Conservation (phyloP, 2,113 vertebrate genomes). For the Lycocorax pyrrhopterus region DNA sequence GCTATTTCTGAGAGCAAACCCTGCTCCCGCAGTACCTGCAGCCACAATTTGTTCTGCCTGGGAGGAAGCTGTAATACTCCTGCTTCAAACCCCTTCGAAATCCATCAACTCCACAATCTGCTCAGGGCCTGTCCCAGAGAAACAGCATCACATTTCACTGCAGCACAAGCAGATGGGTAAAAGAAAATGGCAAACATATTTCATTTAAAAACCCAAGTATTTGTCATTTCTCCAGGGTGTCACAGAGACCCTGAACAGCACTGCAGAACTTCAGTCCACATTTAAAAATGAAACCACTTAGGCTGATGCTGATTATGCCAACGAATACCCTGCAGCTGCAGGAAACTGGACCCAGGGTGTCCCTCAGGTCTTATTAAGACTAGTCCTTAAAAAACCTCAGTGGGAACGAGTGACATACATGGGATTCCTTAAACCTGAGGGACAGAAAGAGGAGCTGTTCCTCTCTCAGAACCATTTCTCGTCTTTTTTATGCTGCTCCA, state of each 20-base stretch:
- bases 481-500: background rate
- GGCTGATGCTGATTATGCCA: background rate
- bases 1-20: background rate
- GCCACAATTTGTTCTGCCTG: background rate
- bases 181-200: background rate
- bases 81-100: background rate
- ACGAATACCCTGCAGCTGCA: fast-evolving
- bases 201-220: background rate
- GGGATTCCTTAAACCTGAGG: background rate
- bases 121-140: background rate
- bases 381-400: background rate
- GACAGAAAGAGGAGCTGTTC: background rate
- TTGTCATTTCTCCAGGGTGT: background rate
- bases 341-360: background rate
- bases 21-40: background rate
- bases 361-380: background rate
- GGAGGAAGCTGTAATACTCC: background rate
- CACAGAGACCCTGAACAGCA: background rate
- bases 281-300: background rate
- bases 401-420: background rate
- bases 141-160: background rate
- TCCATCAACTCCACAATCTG: background rate
- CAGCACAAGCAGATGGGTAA: background rate
- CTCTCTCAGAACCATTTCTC: background rate
- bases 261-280: background rate